Conservation (phyloP, 53 echinoderm and acorn worm genomes). For the Apostichopus leukothele region DNA sequence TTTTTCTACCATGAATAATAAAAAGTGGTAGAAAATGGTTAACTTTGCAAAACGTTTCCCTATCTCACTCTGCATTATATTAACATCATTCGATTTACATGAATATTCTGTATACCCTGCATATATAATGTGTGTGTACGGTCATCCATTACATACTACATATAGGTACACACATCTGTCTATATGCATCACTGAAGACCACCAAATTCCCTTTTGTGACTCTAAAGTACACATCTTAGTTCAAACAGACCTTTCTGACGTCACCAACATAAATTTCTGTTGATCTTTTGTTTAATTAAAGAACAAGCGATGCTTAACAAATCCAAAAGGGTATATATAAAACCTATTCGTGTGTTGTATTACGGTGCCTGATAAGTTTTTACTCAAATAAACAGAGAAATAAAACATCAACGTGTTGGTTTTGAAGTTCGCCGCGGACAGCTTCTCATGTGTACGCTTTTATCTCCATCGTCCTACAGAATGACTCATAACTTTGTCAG, state of each 20-base stretch:
- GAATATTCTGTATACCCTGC: too few species aligned
- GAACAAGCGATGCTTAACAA: constrained; percentile 40
- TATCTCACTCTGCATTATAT: too few species aligned
- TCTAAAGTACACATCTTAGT: constrained; percentile 5
- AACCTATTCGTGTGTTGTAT: constrained; percentile 43
- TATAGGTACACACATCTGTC: too few species aligned
- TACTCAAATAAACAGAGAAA: constrained; percentile 43
- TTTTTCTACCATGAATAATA: too few species aligned
- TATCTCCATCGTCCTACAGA: not conserved
- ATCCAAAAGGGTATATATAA: constrained; percentile 30
- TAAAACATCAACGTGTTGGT: constrained; percentile 29
- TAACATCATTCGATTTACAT: too few species aligned
- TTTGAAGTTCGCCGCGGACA: constrained; percentile 29
- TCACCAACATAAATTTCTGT: not conserved
- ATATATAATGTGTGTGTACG: too few species aligned
- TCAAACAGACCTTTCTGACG: not conserved
- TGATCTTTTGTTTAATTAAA: constrained; percentile 18
- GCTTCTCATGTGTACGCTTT: not conserved
- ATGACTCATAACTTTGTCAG: constrained; percentile 26
- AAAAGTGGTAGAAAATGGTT: too few species aligned
- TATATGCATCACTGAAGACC: too few species aligned
- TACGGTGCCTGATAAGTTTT: constrained; percentile 37
- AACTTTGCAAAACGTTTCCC: too few species aligned
- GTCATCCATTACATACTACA: too few species aligned
- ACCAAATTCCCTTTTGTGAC: not conserved